Base-by-base conservation (phyloP, 2,113 vertebrate species). In the Sylvietta virens region DNA sequence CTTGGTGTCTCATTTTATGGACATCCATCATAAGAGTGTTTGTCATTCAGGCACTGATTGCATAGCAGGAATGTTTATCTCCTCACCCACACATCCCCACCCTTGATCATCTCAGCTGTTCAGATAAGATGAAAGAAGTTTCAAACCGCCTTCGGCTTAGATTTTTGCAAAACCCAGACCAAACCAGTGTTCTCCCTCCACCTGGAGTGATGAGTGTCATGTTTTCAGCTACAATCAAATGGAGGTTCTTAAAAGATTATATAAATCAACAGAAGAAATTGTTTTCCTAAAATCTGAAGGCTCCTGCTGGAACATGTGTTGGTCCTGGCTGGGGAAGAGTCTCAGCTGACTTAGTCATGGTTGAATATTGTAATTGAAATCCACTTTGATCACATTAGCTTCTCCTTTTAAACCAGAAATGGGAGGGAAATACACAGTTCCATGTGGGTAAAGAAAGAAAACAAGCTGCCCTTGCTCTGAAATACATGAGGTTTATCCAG, bases 321-420 rank as follows among this genome's bases (percentile, higher is more conserved):
- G 47, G 39, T 78, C 47, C 58, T 93, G 60, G 69, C 77, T 89
- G 82, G 70, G 65, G 48, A 87, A 21, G 79, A 70, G 64, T 72
- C 79, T 89, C 66, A 69, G n/a, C 57, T 53, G 82, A 58, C 64
- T 83, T 70, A 58, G 58, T 86, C 53, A 33, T 42, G 48, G 57
- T 42, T 81, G 70, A 44, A 40, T 37, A 26, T 15, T 84, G 51
- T 54, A 30, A 50, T 3, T 33, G 64, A 80, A 84, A 84, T 57
- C 47, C 50, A 31, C n/a, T 77, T 69, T 7, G 12, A 81, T 78
- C 37, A 0, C 45, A 26, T 69, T 86, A 62, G 42, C 35, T 45
- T 92, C n/a, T 88, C 61, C 24, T 93, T 90, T 91, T 67, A 94
- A 96, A 76, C 7, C n/a, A 83, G 45, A 80, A 88, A 77, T 45